phyloP scores from a whole-genome alignment of 2,113 vertebrate genomes.

The Glaucidium brasilianum region DNA sequence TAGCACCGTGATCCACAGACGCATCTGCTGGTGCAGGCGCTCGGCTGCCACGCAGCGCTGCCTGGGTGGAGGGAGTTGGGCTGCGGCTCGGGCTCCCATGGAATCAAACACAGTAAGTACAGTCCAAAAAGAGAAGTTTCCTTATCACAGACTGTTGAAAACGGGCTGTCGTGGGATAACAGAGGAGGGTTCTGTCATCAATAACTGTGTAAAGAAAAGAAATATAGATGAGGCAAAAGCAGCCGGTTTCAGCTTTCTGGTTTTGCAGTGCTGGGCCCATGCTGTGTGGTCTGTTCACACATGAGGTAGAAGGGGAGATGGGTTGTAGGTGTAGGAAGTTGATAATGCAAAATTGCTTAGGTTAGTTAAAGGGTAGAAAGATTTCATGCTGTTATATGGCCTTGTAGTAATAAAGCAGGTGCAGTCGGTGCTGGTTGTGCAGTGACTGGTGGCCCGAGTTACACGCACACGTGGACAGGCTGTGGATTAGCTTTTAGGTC shows the following conservation, averaged over 20 bases:
- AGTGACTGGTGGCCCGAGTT: not conserved
- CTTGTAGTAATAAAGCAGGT: not conserved
- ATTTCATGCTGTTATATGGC: fast-evolving
- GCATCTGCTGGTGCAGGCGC: no score
- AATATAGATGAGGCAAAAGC: not conserved
- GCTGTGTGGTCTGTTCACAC: not conserved
- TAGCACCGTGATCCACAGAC: fast-evolving
- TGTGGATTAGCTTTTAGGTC: fast-evolving
- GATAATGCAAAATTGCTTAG: not conserved
- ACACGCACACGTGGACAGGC: fast-evolving
- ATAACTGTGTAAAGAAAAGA: no score
- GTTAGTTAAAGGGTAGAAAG: not conserved
- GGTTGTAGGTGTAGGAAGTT: no score
- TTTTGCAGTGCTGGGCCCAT: not conserved
- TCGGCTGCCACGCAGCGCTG: fast-evolving
- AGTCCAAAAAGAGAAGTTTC: no score
- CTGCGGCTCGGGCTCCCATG: no score
- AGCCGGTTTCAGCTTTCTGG: not conserved
- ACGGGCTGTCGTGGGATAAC: not conserved
- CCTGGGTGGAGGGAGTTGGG: not conserved
- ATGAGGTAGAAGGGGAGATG: not conserved
- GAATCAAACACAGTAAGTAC: no score
- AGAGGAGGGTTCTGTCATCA: not conserved
- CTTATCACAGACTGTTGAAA: no score
- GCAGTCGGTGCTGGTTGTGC: not conserved